Percentiles rank a stretch among this genome's conserved stretches.
phyloP scores from a whole-genome alignment of 2,888 invertebrate species.

The Orthonychiurus folsomi region DNA sequence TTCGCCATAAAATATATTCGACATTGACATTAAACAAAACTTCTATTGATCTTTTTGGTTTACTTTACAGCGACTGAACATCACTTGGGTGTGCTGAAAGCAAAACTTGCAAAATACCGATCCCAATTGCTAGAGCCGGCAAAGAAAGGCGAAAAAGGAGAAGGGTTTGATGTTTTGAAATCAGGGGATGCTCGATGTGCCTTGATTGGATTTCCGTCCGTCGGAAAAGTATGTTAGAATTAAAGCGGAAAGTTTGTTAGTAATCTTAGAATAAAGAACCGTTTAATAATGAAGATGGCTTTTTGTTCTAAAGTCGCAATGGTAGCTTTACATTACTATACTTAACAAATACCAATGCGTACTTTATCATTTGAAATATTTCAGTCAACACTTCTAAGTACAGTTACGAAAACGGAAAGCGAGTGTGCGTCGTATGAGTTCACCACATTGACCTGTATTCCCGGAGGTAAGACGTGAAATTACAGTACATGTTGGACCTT shows the following conservation, averaged over 20 bases:
- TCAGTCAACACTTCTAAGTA: slow-evolving; percentile 87
- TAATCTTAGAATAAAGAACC: too few species aligned
- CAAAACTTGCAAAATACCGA: slow-evolving; percentile 88
- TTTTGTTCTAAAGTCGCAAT: too few species aligned
- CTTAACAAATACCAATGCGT: too few species aligned
- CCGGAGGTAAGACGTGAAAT: too few species aligned
- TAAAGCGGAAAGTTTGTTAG: slow-evolving; percentile 3
- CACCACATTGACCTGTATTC: slow-evolving; percentile 93
- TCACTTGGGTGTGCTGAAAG: slow-evolving; percentile 94
- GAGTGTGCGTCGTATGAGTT: slow-evolving; percentile 98
- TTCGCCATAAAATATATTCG: slow-evolving; percentile 9
- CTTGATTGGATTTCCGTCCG: slow-evolving; percentile 96
- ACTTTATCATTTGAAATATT: too few species aligned
- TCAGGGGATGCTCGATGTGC: slow-evolving; percentile 98
- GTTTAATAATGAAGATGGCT: too few species aligned
- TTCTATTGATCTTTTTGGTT: too few species aligned
- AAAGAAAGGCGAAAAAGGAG: slow-evolving; percentile 86
- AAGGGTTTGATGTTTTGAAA: slow-evolving; percentile 98
- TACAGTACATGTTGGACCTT: too few species aligned
- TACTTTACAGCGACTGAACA: slow-evolving; percentile 93
- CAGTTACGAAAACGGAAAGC: slow-evolving; percentile 89
- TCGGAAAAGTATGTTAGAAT: slow-evolving; percentile 65
- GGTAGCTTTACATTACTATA: too few species aligned
- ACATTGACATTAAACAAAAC: too few species aligned
- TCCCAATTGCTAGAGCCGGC: slow-evolving; percentile 89